Evolutionary conservation across 2,797 vertebrate genomes (phyloP).

Genomic region (Hypotaenidia philippensis): DNA sequence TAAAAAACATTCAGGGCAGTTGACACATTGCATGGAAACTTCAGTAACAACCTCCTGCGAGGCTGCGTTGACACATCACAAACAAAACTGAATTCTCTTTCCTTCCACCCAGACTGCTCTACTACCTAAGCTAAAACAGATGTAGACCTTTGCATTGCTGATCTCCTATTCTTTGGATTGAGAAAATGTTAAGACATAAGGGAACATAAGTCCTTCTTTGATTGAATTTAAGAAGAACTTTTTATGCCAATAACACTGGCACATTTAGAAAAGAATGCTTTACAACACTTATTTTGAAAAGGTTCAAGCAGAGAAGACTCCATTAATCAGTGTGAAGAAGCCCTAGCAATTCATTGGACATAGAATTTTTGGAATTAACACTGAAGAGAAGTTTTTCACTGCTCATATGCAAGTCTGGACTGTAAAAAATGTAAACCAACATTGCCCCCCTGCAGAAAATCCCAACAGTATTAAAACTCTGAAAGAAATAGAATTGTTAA

Average conservation of each 20-base stretch:
- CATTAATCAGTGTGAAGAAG: neutral
- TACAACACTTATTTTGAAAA: neutral
- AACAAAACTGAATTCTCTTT: neutral
- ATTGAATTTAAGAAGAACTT: neutral
- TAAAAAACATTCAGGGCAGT: neutral
- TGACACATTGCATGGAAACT: neutral
- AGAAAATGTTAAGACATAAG: neutral
- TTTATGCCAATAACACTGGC: accelerated
- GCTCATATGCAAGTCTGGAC: neutral
- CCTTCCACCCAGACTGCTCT: neutral
- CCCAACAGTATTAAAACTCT: neutral
- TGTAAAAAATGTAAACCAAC: neutral
- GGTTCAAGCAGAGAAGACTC: neutral
- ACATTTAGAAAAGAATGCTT: neutral
- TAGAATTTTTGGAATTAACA: neutral
- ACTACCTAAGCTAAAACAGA: neutral
- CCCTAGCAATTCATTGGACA: neutral
- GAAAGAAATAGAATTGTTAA: neutral
- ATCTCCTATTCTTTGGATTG: neutral
- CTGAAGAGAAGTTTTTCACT: neutral
- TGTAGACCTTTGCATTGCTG: neutral
- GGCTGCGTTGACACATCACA: accelerated
- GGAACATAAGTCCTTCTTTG: neutral
- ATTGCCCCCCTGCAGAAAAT: accelerated
- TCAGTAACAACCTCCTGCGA: neutral